phyloP scores from a whole-genome alignment of 2,888 invertebrate species.

The Pheosia gnoma region DNA sequence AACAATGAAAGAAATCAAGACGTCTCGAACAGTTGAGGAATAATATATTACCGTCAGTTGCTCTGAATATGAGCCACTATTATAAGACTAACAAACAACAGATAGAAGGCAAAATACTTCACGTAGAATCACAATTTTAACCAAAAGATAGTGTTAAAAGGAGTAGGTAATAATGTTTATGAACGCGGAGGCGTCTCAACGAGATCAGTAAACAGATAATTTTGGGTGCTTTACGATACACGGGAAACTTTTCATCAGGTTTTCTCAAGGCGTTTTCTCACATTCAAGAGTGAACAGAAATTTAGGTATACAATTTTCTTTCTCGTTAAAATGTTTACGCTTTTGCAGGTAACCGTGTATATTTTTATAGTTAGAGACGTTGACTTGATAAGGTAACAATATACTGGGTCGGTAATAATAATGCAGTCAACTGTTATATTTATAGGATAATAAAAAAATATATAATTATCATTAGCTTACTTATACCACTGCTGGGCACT shows the following conservation, averaged over 20 bases:
- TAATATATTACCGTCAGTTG: no score
- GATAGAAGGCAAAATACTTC: background rate
- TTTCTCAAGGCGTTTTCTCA: conserved; percentile 26
- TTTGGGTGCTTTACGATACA: conserved; percentile 34
- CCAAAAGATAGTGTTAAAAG: conserved; percentile 14
- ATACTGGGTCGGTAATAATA: no score
- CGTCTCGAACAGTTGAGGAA: no score
- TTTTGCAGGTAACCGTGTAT: conserved; percentile 8
- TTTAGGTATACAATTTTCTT: conserved; percentile 35
- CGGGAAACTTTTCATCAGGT: conserved; percentile 24
- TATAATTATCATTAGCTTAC: no score
- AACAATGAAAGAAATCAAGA: no score
- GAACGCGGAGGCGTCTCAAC: conserved; percentile 17
- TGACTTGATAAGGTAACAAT: background rate
- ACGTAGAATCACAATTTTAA: background rate
- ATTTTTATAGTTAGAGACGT: conserved; percentile 22
- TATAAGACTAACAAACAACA: background rate
- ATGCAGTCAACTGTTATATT: no score
- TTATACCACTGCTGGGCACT: no score
- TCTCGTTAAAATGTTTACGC: conserved; percentile 42
- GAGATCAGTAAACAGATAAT: conserved; percentile 36
- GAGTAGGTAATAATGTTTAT: conserved; percentile 18
- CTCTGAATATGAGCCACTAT: no score
- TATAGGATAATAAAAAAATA: no score
- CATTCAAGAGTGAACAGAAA: conserved; percentile 25